Evolutionary conservation across 2,888 invertebrate genomes (phyloP).

Genomic region (Amblyjoppa proteus): DNA sequence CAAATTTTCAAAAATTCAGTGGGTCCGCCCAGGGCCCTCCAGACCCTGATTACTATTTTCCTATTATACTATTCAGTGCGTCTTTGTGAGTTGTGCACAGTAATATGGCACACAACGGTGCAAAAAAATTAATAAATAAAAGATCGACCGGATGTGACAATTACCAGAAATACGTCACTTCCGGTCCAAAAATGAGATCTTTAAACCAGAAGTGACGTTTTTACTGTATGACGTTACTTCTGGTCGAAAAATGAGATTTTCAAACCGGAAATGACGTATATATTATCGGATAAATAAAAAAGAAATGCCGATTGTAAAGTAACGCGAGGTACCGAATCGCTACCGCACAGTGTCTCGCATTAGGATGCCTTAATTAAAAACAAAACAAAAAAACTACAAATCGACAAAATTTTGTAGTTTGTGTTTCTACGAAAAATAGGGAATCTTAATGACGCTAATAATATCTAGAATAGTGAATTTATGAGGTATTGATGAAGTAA

Average conservation of each 20-base stretch:
- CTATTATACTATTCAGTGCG: too few species aligned
- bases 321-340: background rate
- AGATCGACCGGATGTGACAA: too few species aligned
- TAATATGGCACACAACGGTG: too few species aligned
- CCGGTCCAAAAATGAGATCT: too few species aligned
- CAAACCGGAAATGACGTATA: background rate
- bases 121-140: background rate
- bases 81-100: too few species aligned
- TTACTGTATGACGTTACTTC: too few species aligned
- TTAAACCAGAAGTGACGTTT: too few species aligned
- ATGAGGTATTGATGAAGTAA: constrained; percentile 19
- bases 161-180: background rate
- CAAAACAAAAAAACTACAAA: constrained; percentile 42
- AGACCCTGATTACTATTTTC: too few species aligned
- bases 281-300: background rate
- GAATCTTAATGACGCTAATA: constrained; percentile 38
- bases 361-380: constrained; percentile 41
- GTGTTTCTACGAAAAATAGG: constrained; percentile 51
- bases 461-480: constrained; percentile 31
- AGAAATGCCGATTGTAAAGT: background rate
- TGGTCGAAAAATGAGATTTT: too few species aligned
- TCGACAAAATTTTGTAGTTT: constrained; percentile 27
- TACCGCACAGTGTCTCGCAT: constrained; percentile 37
- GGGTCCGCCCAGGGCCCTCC: background rate
- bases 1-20: background rate